Evolutionary conservation across 2,888 invertebrate species (phyloP).

Genomic region (Nezara viridula): DNA sequence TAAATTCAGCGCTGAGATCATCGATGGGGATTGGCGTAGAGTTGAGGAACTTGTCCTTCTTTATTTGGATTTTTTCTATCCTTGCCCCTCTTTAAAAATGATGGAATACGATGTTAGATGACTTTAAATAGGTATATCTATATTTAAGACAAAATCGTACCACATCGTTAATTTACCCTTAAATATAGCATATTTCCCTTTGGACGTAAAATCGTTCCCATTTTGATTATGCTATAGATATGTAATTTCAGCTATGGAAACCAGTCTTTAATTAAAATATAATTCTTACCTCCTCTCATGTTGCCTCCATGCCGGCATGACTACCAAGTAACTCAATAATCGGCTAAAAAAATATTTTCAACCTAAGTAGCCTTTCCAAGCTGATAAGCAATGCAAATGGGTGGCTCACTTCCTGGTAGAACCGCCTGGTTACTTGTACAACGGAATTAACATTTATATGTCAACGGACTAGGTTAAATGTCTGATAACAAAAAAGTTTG

Average conservation of each 20-base stretch:
- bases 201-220: not conserved
- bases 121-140: no score
- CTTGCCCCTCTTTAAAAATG: no score
- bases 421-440: not conserved
- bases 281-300: constrained; percentile 31
- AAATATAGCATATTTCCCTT: no score
- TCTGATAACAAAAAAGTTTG: constrained; percentile 3
- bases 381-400: constrained; percentile 34
- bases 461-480: constrained; percentile 4
- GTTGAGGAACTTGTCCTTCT: no score
- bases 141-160: no score
- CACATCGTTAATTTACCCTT: no score
- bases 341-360: not conserved
- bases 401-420: constrained; percentile 23
- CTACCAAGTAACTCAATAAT: constrained; percentile 1
- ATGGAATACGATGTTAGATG: no score
- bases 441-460: not conserved
- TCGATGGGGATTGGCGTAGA: no score
- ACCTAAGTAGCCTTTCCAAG: constrained; percentile 8
- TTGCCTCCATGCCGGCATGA: constrained; percentile 36
- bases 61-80: no score
- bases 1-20: no score
- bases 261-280: not conserved
- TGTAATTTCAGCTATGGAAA: not conserved
- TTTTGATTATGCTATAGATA: not conserved